These are phyloP conservation scores for Periophthalmodon schlosseri DNA, from an alignment of 2,113 vertebrate species.

Conservation along the genomic window DNA sequence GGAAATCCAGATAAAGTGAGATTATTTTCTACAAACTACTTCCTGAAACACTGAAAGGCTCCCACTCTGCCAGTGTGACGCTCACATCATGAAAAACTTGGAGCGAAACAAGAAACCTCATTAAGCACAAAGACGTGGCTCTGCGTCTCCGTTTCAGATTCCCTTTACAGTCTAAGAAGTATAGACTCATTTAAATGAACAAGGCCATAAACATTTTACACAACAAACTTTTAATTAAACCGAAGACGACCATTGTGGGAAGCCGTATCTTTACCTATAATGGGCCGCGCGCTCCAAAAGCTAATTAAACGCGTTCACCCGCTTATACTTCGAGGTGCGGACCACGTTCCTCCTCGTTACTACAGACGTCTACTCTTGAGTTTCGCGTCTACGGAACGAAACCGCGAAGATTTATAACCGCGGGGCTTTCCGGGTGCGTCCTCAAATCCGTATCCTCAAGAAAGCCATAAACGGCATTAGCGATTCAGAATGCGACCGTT, in stretches of 20 bases:
- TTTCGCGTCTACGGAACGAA: background rate
- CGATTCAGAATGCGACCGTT: constrained; percentile 40
- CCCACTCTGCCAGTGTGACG: background rate
- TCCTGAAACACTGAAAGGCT: background rate
- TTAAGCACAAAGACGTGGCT: background rate
- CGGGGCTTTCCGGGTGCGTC: constrained; percentile 25
- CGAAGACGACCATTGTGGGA: background rate
- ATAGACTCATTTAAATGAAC: constrained; percentile 2
- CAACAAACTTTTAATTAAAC: constrained; percentile 7
- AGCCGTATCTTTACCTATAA: constrained; percentile 3
- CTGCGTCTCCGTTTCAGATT: background rate
- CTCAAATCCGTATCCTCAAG: constrained; percentile 50
- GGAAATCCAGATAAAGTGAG: background rate
- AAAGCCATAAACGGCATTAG: constrained; percentile 49
- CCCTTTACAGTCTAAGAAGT: background rate
- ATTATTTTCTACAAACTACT: background rate
- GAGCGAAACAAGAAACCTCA: background rate
- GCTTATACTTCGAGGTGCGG: background rate
- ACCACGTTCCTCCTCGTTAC: background rate
- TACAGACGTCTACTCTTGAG: background rate
- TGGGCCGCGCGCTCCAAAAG: background rate
- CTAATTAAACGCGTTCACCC: background rate
- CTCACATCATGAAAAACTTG: background rate
- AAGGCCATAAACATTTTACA: constrained; percentile 6
- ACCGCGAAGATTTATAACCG: constrained; percentile 46